Conservation (phyloP, 2,113 vertebrate genomes). For the Platycercus adscitus region DNA sequence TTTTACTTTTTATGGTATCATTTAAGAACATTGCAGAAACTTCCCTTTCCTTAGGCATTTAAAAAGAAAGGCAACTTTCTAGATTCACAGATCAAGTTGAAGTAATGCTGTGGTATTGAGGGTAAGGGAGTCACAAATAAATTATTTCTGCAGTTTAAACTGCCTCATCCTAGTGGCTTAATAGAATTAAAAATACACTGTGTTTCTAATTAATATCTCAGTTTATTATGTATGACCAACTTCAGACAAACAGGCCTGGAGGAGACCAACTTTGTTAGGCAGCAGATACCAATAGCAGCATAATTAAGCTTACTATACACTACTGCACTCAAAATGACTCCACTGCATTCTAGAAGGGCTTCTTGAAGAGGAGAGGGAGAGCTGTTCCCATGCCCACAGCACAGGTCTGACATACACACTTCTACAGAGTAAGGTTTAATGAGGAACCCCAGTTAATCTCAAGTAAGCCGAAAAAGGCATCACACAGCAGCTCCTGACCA, state of each 20-base stretch:
- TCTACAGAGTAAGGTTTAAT: background rate
- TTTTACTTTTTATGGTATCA: background rate
- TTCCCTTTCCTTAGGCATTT: background rate
- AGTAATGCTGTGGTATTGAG: slow-evolving; percentile 21
- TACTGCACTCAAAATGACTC: background rate
- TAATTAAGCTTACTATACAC: background rate
- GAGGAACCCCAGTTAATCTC: background rate
- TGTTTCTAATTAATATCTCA: background rate
- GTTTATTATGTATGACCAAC: background rate
- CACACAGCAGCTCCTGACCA: background rate
- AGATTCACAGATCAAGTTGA: background rate
- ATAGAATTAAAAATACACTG: background rate
- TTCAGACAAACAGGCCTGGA: background rate
- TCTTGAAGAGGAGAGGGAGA: background rate
- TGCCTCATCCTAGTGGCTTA: background rate
- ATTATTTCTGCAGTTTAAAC: background rate
- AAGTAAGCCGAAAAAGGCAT: background rate
- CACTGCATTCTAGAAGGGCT: background rate
- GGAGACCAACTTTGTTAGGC: background rate
- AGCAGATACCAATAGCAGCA: slow-evolving; percentile 7
- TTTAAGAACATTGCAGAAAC: background rate
- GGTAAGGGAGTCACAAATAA: slow-evolving; percentile 17
- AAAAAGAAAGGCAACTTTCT: background rate
- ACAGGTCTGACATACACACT: background rate
- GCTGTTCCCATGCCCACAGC: background rate